Base-by-base conservation (phyloP, 1,140 invertebrate species). In the Penaeus vannamei region DNA sequence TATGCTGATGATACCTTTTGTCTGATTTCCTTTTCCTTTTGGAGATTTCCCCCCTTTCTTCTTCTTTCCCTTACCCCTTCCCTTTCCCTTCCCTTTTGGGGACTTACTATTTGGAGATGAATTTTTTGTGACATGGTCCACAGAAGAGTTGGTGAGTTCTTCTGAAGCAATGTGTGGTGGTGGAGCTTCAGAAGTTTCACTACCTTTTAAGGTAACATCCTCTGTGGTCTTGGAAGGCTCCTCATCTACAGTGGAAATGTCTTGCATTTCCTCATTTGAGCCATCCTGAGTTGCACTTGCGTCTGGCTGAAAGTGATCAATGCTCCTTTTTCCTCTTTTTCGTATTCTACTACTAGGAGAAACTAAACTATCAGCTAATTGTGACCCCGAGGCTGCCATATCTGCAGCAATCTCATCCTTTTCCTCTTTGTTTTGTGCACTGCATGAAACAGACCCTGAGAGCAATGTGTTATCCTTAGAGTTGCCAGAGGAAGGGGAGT, bases 391-490 rank as follows among this genome's bases (percentile, higher is more conserved):
- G n/a, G 83, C 61, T 64, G 83, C 61, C 23, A 66, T 20, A 22
- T 69, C 83, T 59, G 36, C n/a, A 69, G 12, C 23, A 26, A 66
- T 84, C 5, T 84, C 83, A 22, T 66, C 64, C 83, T 84, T 84
- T 20, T 84, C 83, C 20, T 84, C 83, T 26, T 36, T 66, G 42
- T 46, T 84, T 84, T 84, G 83, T 84, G 83, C 83, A 84, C 17
- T 69, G 62, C 42, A 46, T 14, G 42, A 46, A 42, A 84, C 69
- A 22, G 64, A 60, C 77, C 86, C 86, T 81, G 86, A 87, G 86
- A 82, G 66, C 17, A 42, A 66, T 53, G 86, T 87, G 86, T 87
- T 87, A 64, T 61, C 61, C 26, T 80, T 86, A 32, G 72, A 80
- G 59, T 80, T 79, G 61, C 76, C 60, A 22, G 42, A 85, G 72